Base-by-base conservation (phyloP, 2,888 invertebrate species). In the Drosophila mimetica region DNA sequence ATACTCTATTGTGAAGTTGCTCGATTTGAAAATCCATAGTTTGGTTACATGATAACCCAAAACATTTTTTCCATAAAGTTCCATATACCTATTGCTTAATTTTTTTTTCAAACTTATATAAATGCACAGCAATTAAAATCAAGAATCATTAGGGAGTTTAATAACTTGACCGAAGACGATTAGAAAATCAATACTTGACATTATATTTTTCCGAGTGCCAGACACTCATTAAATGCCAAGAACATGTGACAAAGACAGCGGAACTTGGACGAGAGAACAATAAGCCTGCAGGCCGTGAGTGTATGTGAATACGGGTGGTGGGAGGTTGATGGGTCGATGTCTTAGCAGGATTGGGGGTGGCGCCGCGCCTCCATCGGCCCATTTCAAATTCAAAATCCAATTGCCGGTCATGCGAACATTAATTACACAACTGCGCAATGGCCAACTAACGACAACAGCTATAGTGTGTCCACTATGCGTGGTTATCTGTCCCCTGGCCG, bases 341-440 rank as follows among this genome's bases (percentile, higher is more conserved):
- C 63, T 71, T 71, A 25, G 50, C 37, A 5, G 44, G 25, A 28
- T 28, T 44, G 20, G 55, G 39, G 69, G 53, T 22, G 42, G 53
- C 47, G 54, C 46, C 14, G 54, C 51, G 53, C 46, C 46, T 48
- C 55, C 67, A 77, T 71, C 77, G 75, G 66, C 70, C 73, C 80
- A 75, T 69, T 83, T 83, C 80, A 44, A 77, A 85, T 85, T 82
- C 75, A 75, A 77, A 73, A 73, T 65, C 76, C 78, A 83, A 76
- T 83, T 80, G 77, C 69, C 71, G 74, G 76, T 77, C 83, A 85
- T 85, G 79, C 86, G 64, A 85, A 76, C 83, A 85, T 87, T 85
- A 85, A 87, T 83, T 83, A 77, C 75, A 74, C 69, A 75, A 69
- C 75, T 67, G 72, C 28, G 34, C 53, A 25, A 34, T 47, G 70